A percentile compares a stretch with the other conserved stretches of the same genome.
phyloP scores from a whole-genome alignment of 2,888 invertebrate species.

The Scaptomyza tumidula region DNA sequence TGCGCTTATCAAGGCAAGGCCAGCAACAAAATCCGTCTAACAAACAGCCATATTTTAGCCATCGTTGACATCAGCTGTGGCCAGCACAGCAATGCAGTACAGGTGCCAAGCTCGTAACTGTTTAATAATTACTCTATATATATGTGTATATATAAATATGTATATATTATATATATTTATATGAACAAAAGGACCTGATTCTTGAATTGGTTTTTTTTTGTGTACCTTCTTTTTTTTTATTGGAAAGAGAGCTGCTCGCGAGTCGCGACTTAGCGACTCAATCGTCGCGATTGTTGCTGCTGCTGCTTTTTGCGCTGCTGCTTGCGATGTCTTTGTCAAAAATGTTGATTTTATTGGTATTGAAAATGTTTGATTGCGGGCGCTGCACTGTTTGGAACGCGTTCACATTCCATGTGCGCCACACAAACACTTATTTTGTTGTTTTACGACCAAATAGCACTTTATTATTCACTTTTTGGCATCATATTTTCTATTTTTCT shows the following conservation, averaged over 20 bases:
- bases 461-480: conserved; percentile 65
- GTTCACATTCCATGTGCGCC: conserved; percentile 49
- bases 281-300: conserved; percentile 39
- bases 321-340: conserved; percentile 48
- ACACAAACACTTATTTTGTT: conserved; percentile 38
- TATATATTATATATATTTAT: not conserved
- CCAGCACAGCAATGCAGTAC: conserved; percentile 7
- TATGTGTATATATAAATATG: not conserved
- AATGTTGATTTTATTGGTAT: conserved; percentile 18
- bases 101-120: conserved; percentile 1
- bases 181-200: conserved; percentile 35
- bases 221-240: conserved; percentile 62
- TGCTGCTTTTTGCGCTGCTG: conserved; percentile 28
- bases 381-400: conserved; percentile 38
- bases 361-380: conserved; percentile 31
- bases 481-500: conserved; percentile 66
- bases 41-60: conserved; percentile 25
- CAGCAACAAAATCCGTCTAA: conserved; percentile 49
- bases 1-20: conserved; percentile 72
- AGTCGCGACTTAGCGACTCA: conserved; percentile 44
- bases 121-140: not conserved
- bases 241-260: conserved; percentile 29
- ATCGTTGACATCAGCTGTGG: conserved; percentile 43
- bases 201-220: conserved; percentile 16
- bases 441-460: conserved; percentile 45